Evolutionary conservation across 2,888 invertebrate genomes (phyloP).

Genomic region (Operophtera brumata): DNA sequence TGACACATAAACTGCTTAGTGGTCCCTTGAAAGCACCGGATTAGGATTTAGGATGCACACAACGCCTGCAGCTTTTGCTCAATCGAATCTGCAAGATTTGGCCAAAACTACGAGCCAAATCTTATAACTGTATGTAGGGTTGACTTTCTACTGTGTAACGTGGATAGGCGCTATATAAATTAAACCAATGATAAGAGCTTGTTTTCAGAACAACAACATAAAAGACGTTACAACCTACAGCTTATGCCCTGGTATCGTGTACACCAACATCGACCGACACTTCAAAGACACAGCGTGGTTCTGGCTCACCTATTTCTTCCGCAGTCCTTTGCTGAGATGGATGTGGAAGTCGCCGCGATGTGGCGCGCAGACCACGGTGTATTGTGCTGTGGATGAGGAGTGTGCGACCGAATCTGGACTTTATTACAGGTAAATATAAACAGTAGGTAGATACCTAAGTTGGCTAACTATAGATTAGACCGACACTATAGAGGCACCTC

Average conservation of each 20-base stretch:
- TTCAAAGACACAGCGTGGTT: slow-evolving; percentile 44
- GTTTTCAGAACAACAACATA: slow-evolving; percentile 33
- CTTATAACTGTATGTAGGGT: no score
- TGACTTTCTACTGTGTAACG: no score
- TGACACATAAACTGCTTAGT: no score
- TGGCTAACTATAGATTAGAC: neutral
- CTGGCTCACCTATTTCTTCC: slow-evolving; percentile 25
- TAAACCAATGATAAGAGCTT: no score
- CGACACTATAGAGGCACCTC: neutral
- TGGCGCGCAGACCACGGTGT: slow-evolving; percentile 84
- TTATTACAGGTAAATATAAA: slow-evolving; percentile 54
- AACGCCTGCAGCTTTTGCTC: no score
- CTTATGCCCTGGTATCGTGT: slow-evolving; percentile 79
- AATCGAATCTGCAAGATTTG: no score
- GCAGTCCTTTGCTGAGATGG: slow-evolving; percentile 36
- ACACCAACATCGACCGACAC: slow-evolving; percentile 81
- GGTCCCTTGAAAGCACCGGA: no score
- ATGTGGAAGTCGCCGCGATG: slow-evolving; percentile 76
- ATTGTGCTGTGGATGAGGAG: slow-evolving; percentile 82
- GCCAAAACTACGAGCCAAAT: no score
- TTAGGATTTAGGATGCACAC: no score
- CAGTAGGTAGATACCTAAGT: neutral
- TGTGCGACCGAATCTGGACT: slow-evolving; percentile 71
- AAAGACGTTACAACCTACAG: slow-evolving; percentile 73
- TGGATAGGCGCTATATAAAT: no score